These are phyloP conservation scores for Neopipo cinnamomea DNA, from an alignment of 2,113 vertebrate genomes.

Conservation along the genomic window DNA sequence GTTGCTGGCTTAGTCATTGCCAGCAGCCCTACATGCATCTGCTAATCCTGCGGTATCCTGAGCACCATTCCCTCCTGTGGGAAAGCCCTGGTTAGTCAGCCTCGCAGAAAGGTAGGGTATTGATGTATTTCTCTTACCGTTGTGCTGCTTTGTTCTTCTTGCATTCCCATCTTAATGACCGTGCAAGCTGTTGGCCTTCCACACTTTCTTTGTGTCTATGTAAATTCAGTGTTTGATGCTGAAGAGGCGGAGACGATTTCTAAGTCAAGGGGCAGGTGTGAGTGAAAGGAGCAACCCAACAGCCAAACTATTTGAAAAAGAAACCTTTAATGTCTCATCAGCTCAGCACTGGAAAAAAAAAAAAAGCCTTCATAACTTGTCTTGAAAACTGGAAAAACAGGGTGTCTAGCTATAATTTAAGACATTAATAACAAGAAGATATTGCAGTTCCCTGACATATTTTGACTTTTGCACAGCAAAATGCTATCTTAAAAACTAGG, in stretches of 20 bases:
- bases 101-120: neutral
- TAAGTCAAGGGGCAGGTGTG: conserved; percentile 59
- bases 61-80: neutral
- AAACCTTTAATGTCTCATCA: conserved; percentile 70
- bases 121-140: conserved; percentile 58
- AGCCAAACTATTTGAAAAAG: conserved; percentile 68
- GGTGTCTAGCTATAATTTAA: conserved; percentile 65
- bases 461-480: conserved; percentile 17
- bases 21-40: conserved; percentile 29
- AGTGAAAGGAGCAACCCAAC: conserved; percentile 59
- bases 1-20: conserved; percentile 4
- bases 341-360: conserved; percentile 1
- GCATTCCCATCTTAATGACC: conserved; percentile 13
- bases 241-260: conserved; percentile 48
- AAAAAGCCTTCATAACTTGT: conserved; percentile 42
- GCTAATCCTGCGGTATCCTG: conserved; percentile 27
- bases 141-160: conserved; percentile 27
- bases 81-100: conserved; percentile 52
- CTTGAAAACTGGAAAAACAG: conserved; percentile 78
- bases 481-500: neutral
- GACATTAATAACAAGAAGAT: conserved; percentile 58
- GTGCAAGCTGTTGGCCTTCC: neutral
- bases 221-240: conserved; percentile 57
- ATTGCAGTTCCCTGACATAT: conserved; percentile 55
- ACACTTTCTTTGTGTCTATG: conserved; percentile 23